phyloP scores from a whole-genome alignment of 2,888 invertebrate species.

The Scaptomyza parva region DNA sequence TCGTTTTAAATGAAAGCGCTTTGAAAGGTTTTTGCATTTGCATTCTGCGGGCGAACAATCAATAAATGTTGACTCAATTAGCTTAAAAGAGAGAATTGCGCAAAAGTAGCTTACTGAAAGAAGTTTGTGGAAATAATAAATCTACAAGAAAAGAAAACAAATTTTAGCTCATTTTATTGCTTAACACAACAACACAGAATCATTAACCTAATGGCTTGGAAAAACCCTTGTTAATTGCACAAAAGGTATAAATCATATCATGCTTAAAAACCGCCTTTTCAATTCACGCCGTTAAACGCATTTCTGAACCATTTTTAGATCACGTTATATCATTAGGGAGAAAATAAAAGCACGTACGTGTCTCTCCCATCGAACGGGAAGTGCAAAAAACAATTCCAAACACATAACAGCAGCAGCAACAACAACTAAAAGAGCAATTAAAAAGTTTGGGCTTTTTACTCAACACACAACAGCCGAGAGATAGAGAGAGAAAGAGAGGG shows the following conservation, averaged over 20 bases:
- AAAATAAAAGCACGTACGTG: conserved; percentile 75
- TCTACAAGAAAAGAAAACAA: too few relatives aligned
- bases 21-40: background rate
- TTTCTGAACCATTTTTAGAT: conserved; percentile 53
- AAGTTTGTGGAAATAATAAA: too few relatives aligned
- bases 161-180: too few relatives aligned
- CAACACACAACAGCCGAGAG: conserved; percentile 7
- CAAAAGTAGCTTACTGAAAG: background rate
- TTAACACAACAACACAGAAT: too few relatives aligned
- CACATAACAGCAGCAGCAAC: conserved; percentile 21
- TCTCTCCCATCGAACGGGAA: conserved; percentile 58
- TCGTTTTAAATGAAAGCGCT: conserved; percentile 3
- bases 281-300: conserved; percentile 20
- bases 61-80: conserved; percentile 15
- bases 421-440: conserved; percentile 58
- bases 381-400: conserved; percentile 57
- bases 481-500: background rate
- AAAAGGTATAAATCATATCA: background rate
- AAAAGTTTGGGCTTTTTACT: conserved; percentile 57
- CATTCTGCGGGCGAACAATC: conserved; percentile 10
- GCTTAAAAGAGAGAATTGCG: background rate
- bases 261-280: conserved; percentile 3
- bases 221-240: too few relatives aligned
- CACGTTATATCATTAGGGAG: conserved; percentile 72
- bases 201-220: too few relatives aligned